Evolutionary conservation across 30 jellyfish, hydroid and myxozoan genomes (phyloP).

Genomic region (Chrysaora quinquecirrha): DNA sequence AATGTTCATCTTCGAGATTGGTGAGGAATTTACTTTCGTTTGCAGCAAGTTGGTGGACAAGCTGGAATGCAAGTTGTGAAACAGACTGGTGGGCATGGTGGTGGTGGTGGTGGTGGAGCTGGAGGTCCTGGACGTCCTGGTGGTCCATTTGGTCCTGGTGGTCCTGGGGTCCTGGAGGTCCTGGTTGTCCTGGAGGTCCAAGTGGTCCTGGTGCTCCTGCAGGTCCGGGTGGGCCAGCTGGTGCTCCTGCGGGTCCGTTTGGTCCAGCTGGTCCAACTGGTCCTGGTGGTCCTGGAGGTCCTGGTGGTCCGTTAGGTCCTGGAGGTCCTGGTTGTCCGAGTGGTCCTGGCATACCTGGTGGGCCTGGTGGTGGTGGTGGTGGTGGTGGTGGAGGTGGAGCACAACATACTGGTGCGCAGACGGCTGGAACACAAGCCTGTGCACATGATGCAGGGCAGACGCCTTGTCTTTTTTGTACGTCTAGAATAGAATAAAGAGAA

Average conservation of each 20-base stretch:
- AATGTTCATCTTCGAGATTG: background rate
- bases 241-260: slow-evolving; percentile 98
- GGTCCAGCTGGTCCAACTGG: slow-evolving; percentile 99
- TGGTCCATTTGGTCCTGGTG: slow-evolving; percentile 99
- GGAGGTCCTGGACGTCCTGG: slow-evolving; percentile 99
- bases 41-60: slow-evolving; percentile 83
- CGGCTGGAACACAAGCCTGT: slow-evolving; percentile 92
- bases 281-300: slow-evolving; percentile 99
- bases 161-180: slow-evolving; percentile 99
- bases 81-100: slow-evolving; percentile 94
- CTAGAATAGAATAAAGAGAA: slow-evolving; percentile 12
- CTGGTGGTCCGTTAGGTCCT: slow-evolving; percentile 99
- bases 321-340: slow-evolving; percentile 99
- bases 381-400: slow-evolving; percentile 95
- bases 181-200: slow-evolving; percentile 99
- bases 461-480: slow-evolving; percentile 72
- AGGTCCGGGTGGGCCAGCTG: slow-evolving; percentile 98
- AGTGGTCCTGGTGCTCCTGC: slow-evolving; percentile 99
- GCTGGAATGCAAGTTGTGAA: slow-evolving; percentile 64
- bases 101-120: slow-evolving; percentile 99
- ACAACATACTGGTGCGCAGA: slow-evolving; percentile 66
- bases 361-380: slow-evolving; percentile 99
- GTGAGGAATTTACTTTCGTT: background rate
- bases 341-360: slow-evolving; percentile 99
- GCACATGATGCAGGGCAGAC: slow-evolving; percentile 86